phyloP scores from a whole-genome alignment of 2,888 invertebrate species.

The Anagyrus pseudococci region DNA sequence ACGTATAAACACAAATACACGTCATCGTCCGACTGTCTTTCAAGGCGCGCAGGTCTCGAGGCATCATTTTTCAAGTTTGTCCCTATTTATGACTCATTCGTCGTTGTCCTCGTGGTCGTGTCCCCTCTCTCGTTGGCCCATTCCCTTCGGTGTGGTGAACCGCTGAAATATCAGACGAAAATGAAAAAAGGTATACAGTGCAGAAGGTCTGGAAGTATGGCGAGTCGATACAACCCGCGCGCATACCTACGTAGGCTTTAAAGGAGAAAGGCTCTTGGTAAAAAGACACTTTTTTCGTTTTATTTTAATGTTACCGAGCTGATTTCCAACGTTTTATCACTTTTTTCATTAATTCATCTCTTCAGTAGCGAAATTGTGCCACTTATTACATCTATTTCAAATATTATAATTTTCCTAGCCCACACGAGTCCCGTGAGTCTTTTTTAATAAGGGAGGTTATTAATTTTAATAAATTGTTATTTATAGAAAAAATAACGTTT shows the following conservation, averaged over 20 bases:
- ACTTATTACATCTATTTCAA: too few species aligned
- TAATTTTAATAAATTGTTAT: too few species aligned
- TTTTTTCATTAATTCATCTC: too few species aligned
- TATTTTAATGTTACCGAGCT: too few species aligned
- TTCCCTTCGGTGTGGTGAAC: slow-evolving; percentile 11
- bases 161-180: slow-evolving; percentile 23
- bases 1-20: neutral
- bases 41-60: neutral
- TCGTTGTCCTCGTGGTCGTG: neutral
- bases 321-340: too few species aligned
- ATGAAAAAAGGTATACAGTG: neutral
- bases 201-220: slow-evolving; percentile 1
- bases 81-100: slow-evolving; percentile 29
- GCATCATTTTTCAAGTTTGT: slow-evolving; percentile 33
- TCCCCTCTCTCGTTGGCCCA: neutral
- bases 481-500: too few species aligned
- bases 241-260: slow-evolving; percentile 9
- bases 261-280: slow-evolving; percentile 8
- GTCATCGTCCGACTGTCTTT: neutral
- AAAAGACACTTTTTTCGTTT: too few species aligned
- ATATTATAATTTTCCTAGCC: too few species aligned
- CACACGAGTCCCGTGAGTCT: too few species aligned
- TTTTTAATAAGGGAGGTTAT: too few species aligned
- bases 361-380: too few species aligned
- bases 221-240: neutral